phyloP scores from a whole-genome alignment of 1,140 invertebrate genomes.

The Danaus melanippus region DNA sequence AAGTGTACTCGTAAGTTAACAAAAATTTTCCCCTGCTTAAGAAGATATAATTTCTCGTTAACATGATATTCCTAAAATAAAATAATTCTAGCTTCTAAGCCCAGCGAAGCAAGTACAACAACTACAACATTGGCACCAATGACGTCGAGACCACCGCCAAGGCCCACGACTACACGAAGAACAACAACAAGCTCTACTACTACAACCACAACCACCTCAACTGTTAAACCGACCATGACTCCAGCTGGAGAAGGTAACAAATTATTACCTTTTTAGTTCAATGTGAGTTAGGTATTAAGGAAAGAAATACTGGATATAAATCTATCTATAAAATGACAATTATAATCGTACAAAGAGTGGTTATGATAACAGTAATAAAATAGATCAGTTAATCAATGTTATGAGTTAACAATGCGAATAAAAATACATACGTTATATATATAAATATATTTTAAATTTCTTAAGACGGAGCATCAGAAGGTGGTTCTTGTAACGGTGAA shows the following conservation, averaged over 20 bases:
- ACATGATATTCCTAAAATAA: no score
- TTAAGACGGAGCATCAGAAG: conserved; percentile 28
- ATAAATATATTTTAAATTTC: no score
- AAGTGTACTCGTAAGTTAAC: conserved; percentile 73
- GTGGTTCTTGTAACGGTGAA: conserved; percentile 73
- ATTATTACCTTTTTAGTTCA: not conserved
- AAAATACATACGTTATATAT: no score
- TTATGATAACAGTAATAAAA: no score
- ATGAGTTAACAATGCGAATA: no score
- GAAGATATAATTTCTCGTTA: not conserved
- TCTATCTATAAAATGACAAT: no score
- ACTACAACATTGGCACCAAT: conserved; percentile 53
- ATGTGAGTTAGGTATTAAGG: no score
- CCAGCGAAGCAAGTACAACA: conserved; percentile 42
- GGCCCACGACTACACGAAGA: conserved; percentile 34
- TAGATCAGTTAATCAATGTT: no score
- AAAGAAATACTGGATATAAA: no score
- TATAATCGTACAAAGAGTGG: no score
- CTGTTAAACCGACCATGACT: conserved; percentile 13
- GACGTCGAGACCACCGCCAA: conserved; percentile 48
- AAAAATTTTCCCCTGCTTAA: not conserved
- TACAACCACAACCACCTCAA: conserved; percentile 29
- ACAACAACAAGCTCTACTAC: conserved; percentile 34
- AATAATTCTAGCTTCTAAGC: conserved; percentile 28
- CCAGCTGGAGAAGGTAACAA: conserved; percentile 18